phyloP scores from a whole-genome alignment of 2,888 invertebrate genomes.

The Volucella zonaria region DNA sequence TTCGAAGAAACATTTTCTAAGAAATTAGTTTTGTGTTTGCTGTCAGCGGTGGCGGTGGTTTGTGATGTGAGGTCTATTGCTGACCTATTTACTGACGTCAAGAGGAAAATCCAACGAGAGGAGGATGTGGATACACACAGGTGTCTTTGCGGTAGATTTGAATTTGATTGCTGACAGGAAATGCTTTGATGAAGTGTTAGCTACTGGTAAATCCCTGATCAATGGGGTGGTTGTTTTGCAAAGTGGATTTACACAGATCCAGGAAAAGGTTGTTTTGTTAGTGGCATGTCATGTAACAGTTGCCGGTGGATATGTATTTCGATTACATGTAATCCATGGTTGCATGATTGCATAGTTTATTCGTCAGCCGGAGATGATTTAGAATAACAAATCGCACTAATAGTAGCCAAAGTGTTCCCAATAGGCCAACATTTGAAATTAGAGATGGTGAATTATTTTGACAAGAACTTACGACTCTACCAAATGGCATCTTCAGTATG shows the following conservation, averaged over 20 bases:
- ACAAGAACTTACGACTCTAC: too few species aligned
- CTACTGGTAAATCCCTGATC: not conserved
- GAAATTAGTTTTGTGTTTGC: conserved; percentile 21
- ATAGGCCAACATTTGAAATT: too few species aligned
- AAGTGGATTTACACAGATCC: not conserved
- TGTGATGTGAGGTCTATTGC: conserved; percentile 1
- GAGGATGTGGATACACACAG: conserved; percentile 20
- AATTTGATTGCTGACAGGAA: conserved; percentile 7
- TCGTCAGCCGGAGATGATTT: too few species aligned
- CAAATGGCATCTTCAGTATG: too few species aligned
- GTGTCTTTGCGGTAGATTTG: not conserved
- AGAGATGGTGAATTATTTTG: too few species aligned
- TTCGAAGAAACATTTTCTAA: conserved; percentile 44
- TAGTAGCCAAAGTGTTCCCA: too few species aligned
- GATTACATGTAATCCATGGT: too few species aligned
- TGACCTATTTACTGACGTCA: conserved; percentile 62
- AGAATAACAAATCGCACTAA: too few species aligned
- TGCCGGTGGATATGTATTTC: too few species aligned
- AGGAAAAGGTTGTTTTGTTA: not conserved
- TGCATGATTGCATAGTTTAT: too few species aligned
- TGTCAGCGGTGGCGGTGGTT: conserved; percentile 25
- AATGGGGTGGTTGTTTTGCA: not conserved
- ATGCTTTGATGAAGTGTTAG: conserved; percentile 11
- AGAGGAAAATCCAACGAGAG: conserved; percentile 46
- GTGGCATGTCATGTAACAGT: too few species aligned